Evolutionary conservation across 2,797 vertebrate species (phyloP).

Genomic region (Parauchenoglanis punctatus): DNA sequence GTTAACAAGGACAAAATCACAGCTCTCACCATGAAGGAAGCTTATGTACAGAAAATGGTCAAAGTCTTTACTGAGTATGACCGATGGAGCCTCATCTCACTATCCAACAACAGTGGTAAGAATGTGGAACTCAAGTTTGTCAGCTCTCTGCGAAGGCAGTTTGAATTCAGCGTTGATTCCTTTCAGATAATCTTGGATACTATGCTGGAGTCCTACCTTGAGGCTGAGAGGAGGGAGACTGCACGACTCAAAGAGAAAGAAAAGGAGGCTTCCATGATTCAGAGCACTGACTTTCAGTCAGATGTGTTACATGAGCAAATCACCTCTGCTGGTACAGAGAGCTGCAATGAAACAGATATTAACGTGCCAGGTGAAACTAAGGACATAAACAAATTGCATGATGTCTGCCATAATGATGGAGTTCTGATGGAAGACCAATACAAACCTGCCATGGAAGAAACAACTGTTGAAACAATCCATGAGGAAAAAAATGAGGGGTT

Average conservation of each 20-base stretch:
- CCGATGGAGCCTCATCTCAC: conserved; percentile 96
- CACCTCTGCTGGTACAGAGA: conserved; percentile 40
- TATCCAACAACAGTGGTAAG: conserved; percentile 96
- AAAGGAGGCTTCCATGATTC: conserved; percentile 53
- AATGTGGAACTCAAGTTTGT: conserved; percentile 98
- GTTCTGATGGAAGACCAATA: conserved; percentile 34
- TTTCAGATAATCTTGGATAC: conserved; percentile 94
- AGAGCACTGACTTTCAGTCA: conserved; percentile 50
- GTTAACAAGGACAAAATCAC: conserved; percentile 96
- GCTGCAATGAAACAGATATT: conserved; percentile 25
- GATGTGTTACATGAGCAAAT: conserved; percentile 29
- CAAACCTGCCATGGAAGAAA: conserved; percentile 35
- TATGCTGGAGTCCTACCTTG: conserved; percentile 83
- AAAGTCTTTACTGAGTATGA: conserved; percentile 91
- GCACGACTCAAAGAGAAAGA: conserved; percentile 54
- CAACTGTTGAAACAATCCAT: conserved; percentile 33
- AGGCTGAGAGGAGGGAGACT: conserved; percentile 70
- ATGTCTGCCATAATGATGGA: conserved; percentile 24
- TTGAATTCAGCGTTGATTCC: conserved; percentile 98
- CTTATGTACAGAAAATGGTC: conserved; percentile 98
- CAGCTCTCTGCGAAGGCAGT: conserved; percentile 86
- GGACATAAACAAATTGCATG: conserved; percentile 24
- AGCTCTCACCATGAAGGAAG: conserved; percentile 89
- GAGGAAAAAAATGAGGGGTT: conserved; percentile 35
- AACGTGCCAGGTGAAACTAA: conserved; percentile 32